Percentiles rank a stretch among this genome's conserved stretches.
Conservation (phyloP, 2,113 vertebrate species). For the Dicentrarchus labrax region DNA sequence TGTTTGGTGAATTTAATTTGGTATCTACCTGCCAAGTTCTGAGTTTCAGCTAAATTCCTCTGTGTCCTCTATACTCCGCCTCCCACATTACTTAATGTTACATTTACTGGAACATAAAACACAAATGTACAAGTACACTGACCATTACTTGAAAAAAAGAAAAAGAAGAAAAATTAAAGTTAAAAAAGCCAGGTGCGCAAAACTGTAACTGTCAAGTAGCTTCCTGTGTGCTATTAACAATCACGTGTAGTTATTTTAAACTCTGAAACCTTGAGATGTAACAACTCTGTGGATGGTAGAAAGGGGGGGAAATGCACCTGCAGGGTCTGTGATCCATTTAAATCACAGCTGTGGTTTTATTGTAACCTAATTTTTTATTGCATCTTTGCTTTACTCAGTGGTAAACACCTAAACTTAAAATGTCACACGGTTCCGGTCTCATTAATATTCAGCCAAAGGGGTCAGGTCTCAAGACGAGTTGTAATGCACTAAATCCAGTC, state of each 20-base stretch:
- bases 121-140: background rate
- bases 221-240: conserved; percentile 20
- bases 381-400: conserved; percentile 15
- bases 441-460: conserved; percentile 1
- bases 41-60: background rate
- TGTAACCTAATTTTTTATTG: conserved; percentile 31
- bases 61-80: background rate
- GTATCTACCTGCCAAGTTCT: background rate
- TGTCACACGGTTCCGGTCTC: conserved; percentile 26
- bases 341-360: conserved; percentile 21
- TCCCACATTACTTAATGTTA: background rate
- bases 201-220: background rate
- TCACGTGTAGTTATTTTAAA: conserved; percentile 32
- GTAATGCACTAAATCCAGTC: background rate
- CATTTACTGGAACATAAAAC: background rate
- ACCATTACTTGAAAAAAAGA: background rate
- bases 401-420: conserved; percentile 16
- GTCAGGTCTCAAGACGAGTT: background rate
- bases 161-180: no score
- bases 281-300: background rate
- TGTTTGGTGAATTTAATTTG: background rate
- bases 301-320: conserved; percentile 16
- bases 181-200: conserved; percentile 6
- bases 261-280: conserved; percentile 6
- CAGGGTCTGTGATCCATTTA: conserved; percentile 8